These are phyloP conservation scores for Corapipo altera DNA, from an alignment of 2,113 vertebrate genomes.

Conservation along the genomic window DNA sequence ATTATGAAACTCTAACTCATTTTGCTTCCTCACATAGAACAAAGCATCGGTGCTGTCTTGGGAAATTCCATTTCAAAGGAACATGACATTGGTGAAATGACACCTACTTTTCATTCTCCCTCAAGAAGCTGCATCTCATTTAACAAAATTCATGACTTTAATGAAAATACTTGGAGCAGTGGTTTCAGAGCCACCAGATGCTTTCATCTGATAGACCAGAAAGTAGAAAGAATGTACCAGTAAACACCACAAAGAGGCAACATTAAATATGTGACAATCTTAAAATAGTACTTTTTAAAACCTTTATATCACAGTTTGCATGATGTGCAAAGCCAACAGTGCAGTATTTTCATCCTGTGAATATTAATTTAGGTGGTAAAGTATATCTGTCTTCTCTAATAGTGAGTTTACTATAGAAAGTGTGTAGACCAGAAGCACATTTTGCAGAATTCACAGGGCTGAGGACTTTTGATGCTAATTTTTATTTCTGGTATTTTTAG, in stretches of 20 bases:
- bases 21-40: not conserved
- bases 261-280: not conserved
- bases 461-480: not conserved
- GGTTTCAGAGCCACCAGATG: not conserved
- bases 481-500: not conserved
- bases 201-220: not conserved
- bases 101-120: not conserved
- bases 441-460: not conserved
- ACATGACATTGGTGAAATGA: not conserved
- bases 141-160: not conserved
- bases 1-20: not conserved
- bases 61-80: not conserved
- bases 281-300: not conserved
- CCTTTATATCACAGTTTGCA: not conserved
- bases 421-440: not conserved
- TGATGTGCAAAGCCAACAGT: not conserved
- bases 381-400: not conserved
- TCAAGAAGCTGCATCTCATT: not conserved
- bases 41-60: not conserved
- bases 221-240: not conserved
- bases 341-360: not conserved
- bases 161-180: not conserved
- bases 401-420: not conserved
- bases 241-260: not conserved
- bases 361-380: not conserved